Evolutionary conservation across 2,797 vertebrate genomes (phyloP), one percentile per base, ranked within the genome.

Genomic region (Lutjanus argentimaculatus): DNA sequence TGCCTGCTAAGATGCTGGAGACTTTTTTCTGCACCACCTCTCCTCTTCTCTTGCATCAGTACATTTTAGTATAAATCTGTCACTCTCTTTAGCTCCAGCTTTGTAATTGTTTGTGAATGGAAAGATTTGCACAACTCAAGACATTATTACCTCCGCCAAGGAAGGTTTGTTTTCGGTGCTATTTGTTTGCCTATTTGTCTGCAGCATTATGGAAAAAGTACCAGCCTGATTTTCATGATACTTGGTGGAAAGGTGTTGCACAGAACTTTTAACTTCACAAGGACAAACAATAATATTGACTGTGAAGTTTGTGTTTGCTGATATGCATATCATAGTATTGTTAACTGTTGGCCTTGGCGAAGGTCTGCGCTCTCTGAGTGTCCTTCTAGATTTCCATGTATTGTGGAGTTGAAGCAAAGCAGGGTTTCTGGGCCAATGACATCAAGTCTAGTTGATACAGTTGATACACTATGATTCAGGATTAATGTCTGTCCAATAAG

Each of bases 1-100:
- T 42, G 80, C 64, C 77, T 59, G 45, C n/a, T 43, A 15, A 9
- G 7, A 57, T 46, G 62, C 89, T 43, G 85, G 69, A 42, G 7
- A 56, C 0, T 5, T 16, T 51, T n/a, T 6, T 48, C 19, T 61
- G n/a, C 46, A 61, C 19, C 19, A 42, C 7, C 42, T 52, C 48
- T 8, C 12, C 3, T 57, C 1, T 1, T 42, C 30, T 1, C n/a
- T 30, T 55, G 16, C 57, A 36, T 62, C 4, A 6, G 22, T 22
- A 14, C 19, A 40, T 64, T 11, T 16, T 36, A 56, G 40, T 22
- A 40, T 10, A 4, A 1, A 55, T 53, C 21, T 67, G 6, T n/a
- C n/a, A 21, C 14, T 40, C 19, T 14, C 16, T 65, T n/a, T 11
- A 16, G 6, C 19, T 42, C 12, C 15, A 17, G 30, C 4, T 36